phyloP scores from a whole-genome alignment of 2,797 vertebrate species.

The Phylloscopus collybita region DNA sequence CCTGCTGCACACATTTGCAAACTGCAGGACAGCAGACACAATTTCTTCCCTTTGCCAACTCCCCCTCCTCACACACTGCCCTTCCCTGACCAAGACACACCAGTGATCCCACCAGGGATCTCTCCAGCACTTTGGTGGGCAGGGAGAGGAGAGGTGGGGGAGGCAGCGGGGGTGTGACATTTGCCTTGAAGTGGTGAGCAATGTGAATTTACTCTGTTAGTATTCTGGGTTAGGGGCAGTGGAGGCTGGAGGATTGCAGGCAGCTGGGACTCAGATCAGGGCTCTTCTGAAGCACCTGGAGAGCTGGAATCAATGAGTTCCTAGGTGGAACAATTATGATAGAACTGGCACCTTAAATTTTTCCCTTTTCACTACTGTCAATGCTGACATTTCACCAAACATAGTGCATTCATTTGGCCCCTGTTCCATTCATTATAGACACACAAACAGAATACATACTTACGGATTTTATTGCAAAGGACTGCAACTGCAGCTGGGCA shows the following conservation, averaged over 20 bases:
- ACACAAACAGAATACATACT: background rate
- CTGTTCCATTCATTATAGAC: background rate
- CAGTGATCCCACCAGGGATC: background rate
- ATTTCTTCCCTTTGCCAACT: background rate
- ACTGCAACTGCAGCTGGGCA: background rate
- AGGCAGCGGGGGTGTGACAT: fast-evolving
- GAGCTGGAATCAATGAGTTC: background rate
- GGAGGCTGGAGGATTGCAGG: background rate
- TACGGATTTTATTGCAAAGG: background rate
- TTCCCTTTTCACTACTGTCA: background rate
- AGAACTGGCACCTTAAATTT: background rate
- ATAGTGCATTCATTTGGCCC: background rate
- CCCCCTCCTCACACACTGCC: background rate
- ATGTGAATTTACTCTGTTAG: background rate
- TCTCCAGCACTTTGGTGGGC: background rate
- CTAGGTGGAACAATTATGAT: background rate
- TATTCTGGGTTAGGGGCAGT: background rate
- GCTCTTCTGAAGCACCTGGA: background rate
- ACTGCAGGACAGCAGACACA: background rate
- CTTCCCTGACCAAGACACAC: background rate
- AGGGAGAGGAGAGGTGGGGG: background rate
- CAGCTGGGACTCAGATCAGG: background rate
- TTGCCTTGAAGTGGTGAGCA: fast-evolving
- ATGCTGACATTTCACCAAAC: background rate
- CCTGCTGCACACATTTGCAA: background rate